Evolutionary conservation across 2,113 vertebrate species (phyloP).

Genomic region (Bubalus kerabau): DNA sequence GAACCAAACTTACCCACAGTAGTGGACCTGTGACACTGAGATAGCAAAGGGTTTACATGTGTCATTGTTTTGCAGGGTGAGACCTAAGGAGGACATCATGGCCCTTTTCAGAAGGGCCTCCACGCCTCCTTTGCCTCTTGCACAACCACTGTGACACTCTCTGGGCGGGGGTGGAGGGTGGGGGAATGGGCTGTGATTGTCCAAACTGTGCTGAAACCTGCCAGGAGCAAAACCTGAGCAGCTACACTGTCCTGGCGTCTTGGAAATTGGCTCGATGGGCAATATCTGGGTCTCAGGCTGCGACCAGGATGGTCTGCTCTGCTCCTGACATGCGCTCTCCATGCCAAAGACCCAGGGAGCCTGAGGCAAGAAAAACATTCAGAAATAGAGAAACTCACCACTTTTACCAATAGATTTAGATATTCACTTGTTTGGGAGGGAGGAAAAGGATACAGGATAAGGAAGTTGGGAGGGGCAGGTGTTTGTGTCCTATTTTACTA

Average conservation of each 20-base stretch:
- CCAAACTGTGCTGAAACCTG: rapidly evolving
- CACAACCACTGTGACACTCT: rapidly evolving
- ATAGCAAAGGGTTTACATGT: background rate
- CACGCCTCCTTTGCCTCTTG: background rate
- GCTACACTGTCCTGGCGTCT: rapidly evolving
- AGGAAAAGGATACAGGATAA: background rate
- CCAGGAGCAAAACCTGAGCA: background rate
- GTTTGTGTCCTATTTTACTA: background rate
- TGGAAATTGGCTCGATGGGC: background rate
- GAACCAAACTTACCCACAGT: background rate
- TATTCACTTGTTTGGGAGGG: background rate
- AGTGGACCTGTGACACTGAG: background rate
- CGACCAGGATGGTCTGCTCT: background rate
- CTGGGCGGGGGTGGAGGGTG: rapidly evolving
- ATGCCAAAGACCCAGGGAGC: background rate
- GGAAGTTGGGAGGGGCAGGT: background rate
- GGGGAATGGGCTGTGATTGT: rapidly evolving
- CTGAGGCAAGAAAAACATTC: background rate
- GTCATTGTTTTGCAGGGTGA: background rate
- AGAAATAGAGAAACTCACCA: background rate
- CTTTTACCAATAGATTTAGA: constrained; percentile 35
- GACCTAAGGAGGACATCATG: background rate
- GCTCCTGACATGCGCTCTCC: background rate
- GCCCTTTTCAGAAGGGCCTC: background rate
- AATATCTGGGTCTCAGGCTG: background rate